phyloP scores from a whole-genome alignment of 2,113 vertebrate genomes.

The Maccullochella peelii region DNA sequence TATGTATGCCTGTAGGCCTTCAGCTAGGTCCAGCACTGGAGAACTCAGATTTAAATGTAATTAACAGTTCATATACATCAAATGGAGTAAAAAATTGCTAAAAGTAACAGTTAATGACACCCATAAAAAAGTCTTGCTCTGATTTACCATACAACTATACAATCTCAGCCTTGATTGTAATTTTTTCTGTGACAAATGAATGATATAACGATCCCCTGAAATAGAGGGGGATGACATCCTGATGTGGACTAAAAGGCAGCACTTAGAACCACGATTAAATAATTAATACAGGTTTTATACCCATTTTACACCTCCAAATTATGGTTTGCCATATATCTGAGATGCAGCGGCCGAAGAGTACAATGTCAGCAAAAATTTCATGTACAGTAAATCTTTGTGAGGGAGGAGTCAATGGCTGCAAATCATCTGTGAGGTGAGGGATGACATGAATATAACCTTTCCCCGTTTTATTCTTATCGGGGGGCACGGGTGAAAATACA shows the following conservation, averaged over 20 bases:
- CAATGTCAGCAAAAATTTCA: constrained; percentile 78
- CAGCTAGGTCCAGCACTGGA: constrained; percentile 13
- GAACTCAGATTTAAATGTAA: constrained; percentile 60
- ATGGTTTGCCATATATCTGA: constrained; percentile 83
- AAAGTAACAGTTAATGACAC: constrained; percentile 67
- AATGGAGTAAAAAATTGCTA: constrained; percentile 58
- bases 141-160: constrained; percentile 66
- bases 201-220: constrained; percentile 79
- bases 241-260: constrained; percentile 81
- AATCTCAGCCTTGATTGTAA: constrained; percentile 65
- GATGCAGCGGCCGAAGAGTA: constrained; percentile 56
- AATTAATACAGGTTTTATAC: constrained; percentile 86
- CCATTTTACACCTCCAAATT: constrained; percentile 83
- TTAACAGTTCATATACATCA: constrained; percentile 64
- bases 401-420: constrained; percentile 59
- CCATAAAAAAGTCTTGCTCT: constrained; percentile 66
- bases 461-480: constrained; percentile 53
- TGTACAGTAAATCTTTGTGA: constrained; percentile 78
- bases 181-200: constrained; percentile 77
- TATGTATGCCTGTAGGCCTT: constrained; percentile 21
- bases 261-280: constrained; percentile 85
- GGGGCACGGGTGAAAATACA: constrained; percentile 7
- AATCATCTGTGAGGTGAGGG: constrained; percentile 59
- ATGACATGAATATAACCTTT: constrained; percentile 62
- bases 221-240: constrained; percentile 80